phyloP scores from a whole-genome alignment of 2,113 vertebrate species.

The Alligator mississippiensis region DNA sequence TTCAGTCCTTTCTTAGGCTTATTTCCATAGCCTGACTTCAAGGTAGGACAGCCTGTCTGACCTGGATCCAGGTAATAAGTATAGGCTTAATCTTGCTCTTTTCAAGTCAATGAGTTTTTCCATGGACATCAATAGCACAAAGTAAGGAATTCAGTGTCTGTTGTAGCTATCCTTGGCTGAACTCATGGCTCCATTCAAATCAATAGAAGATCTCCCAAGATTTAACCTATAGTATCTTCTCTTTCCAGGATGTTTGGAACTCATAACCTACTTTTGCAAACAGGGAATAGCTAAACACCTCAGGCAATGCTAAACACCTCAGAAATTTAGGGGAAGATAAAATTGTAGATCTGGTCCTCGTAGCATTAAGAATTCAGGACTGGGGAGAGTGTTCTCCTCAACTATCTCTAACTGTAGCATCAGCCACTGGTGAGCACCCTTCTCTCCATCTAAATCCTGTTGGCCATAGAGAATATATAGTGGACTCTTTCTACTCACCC shows the following conservation, averaged over 20 bases:
- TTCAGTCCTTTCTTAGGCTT: neutral
- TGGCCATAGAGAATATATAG: neutral
- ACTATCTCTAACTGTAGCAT: neutral
- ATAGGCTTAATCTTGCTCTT: neutral
- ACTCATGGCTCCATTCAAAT: neutral
- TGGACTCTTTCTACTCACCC: neutral
- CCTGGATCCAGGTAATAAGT: neutral
- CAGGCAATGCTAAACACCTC: neutral
- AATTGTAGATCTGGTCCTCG: neutral
- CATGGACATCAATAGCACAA: neutral
- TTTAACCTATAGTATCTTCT: neutral
- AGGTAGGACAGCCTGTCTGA: neutral
- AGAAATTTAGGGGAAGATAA: no score
- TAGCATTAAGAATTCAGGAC: neutral
- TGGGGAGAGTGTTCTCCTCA: neutral
- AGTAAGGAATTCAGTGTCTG: neutral
- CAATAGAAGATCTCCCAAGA: neutral
- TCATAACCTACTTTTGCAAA: neutral
- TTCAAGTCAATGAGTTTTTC: neutral
- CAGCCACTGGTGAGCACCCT: neutral
- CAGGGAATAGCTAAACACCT: neutral
- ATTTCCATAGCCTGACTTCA: neutral
- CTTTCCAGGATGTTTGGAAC: conserved; percentile 9
- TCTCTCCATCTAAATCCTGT: neutral
- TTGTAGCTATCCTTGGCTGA: neutral